A percentile compares a stretch with the other conserved stretches of the same genome.
phyloP scores from a whole-genome alignment of 2,113 vertebrate species.

The Cairina moschata region DNA sequence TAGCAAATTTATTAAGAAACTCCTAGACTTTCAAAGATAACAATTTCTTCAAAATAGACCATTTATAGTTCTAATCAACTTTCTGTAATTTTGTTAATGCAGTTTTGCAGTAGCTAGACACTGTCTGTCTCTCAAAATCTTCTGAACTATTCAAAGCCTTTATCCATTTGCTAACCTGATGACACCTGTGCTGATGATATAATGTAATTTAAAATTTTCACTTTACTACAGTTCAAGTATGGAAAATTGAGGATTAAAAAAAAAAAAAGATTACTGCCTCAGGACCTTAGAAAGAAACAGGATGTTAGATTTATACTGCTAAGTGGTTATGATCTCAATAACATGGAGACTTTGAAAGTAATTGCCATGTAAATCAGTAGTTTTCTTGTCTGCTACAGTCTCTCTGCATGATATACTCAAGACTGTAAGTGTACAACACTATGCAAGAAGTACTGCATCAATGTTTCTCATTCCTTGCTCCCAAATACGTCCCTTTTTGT shows the following conservation, averaged over 20 bases:
- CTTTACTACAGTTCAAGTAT: not conserved
- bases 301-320: not conserved
- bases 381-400: not conserved
- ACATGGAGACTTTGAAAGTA: not conserved
- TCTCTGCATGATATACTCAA: not conserved
- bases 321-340: not conserved
- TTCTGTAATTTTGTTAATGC: not conserved
- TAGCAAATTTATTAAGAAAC: not conserved
- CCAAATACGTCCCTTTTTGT: not conserved
- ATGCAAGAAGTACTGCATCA: not conserved
- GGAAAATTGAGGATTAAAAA: not conserved
- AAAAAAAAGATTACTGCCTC: not conserved
- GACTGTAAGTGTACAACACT: not conserved
- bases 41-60: not conserved
- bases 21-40: not conserved
- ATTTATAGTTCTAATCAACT: not conserved
- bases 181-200: not conserved
- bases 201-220: not conserved
- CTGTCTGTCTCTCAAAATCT: fast-evolving
- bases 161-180: not conserved
- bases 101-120: not conserved
- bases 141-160: not conserved
- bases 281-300: not conserved
- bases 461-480: not conserved
- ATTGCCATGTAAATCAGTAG: not conserved